Percentiles rank a stretch among this genome's conserved stretches.
Evolutionary conservation across 2,113 vertebrate genomes (phyloP).

Genomic region (Triplophysa dalaica): DNA sequence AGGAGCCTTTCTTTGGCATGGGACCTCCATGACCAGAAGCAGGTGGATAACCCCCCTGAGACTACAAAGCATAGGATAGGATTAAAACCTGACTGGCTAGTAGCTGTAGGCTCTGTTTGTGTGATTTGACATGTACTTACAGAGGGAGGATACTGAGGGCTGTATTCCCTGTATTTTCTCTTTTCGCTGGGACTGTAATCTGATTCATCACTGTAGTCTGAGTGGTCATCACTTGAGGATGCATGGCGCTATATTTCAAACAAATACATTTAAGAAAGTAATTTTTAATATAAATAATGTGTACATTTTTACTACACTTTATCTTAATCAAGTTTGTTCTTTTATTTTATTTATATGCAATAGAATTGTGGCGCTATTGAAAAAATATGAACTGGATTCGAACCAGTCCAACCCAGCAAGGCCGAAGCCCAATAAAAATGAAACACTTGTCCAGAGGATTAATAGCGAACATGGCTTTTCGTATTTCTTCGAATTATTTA

Average conservation of each 20-base stretch:
- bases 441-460: too few relatives aligned
- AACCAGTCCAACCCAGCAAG: too few relatives aligned
- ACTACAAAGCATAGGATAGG: constrained; percentile 59
- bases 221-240: constrained; percentile 92
- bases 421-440: too few relatives aligned
- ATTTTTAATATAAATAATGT: background rate
- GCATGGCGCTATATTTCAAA: constrained; percentile 81
- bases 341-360: too few relatives aligned
- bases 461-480: too few relatives aligned
- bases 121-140: constrained; percentile 59
- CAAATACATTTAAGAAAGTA: constrained; percentile 10
- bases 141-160: constrained; percentile 81
- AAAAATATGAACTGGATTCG: too few relatives aligned
- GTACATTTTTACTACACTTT: too few relatives aligned
- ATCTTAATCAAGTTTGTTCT: too few relatives aligned
- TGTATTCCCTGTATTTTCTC: constrained; percentile 91
- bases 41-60: constrained; percentile 82
- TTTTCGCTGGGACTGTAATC: constrained; percentile 93
- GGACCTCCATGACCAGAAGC: constrained; percentile 66
- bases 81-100: background rate
- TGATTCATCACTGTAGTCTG: constrained; percentile 89
- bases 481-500: too few relatives aligned
- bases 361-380: too few relatives aligned
- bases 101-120: background rate
- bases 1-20: constrained; percentile 80